Conservation (phyloP, 2,797 vertebrate species). For the Coranthus polyacanthus region DNA sequence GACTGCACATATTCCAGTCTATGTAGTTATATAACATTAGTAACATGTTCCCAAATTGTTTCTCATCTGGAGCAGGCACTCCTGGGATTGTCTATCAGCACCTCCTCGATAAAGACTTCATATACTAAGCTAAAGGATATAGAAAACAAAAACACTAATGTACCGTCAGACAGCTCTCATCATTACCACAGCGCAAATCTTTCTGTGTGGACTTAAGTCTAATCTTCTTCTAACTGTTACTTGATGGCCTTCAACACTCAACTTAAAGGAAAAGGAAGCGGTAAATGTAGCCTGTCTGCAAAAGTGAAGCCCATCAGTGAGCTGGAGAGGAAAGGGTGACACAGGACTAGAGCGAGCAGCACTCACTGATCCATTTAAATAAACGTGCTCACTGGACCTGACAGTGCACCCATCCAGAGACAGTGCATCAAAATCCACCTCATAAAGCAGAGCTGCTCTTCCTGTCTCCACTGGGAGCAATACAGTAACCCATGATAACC, state of each 20-base stretch:
- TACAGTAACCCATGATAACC: slow-evolving; percentile 35
- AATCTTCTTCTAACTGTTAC: neutral
- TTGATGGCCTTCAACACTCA: neutral
- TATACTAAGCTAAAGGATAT: too few relatives aligned
- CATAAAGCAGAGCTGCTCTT: too few relatives aligned
- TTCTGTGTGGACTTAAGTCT: neutral
- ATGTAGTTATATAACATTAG: too few relatives aligned
- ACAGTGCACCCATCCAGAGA: slow-evolving; percentile 45
- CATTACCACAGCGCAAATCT: neutral
- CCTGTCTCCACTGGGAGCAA: slow-evolving; percentile 28
- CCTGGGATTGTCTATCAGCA: too few relatives aligned
- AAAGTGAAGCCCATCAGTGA: slow-evolving; percentile 3
- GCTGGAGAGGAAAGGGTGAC: slow-evolving; percentile 19
- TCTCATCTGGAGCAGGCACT: too few relatives aligned
- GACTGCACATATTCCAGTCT: too few relatives aligned
- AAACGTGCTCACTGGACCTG: slow-evolving; percentile 54
- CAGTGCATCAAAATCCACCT: slow-evolving; percentile 32
- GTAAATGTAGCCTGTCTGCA: slow-evolving; percentile 22
- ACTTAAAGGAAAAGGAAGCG: neutral
- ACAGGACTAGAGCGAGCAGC: slow-evolving; percentile 45
- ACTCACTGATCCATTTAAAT: slow-evolving; percentile 61
- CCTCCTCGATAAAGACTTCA: too few relatives aligned
- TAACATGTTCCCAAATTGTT: too few relatives aligned
- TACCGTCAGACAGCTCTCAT: neutral
- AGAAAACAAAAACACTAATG: too few relatives aligned